Percentiles rank a stretch among this genome's conserved stretches.
phyloP scores from a whole-genome alignment of 2,113 vertebrate genomes.

The Psittacus erithacus region DNA sequence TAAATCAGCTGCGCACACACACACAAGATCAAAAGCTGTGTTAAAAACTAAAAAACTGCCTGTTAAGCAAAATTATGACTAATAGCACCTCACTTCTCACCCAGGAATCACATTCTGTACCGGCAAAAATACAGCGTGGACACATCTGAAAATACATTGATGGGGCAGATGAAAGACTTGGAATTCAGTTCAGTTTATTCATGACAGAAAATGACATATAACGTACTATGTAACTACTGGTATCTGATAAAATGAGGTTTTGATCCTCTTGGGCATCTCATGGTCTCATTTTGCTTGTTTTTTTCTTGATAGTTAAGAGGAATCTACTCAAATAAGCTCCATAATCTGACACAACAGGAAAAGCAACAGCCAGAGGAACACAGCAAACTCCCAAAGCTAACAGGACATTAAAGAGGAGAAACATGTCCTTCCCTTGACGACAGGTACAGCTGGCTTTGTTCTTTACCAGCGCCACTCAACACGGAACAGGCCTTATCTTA shows the following conservation, averaged over 20 bases:
- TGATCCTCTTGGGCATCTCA: neutral
- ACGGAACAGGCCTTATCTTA: neutral
- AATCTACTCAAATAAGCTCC: neutral
- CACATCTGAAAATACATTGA: neutral
- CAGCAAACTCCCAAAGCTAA: neutral
- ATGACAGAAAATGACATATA: neutral
- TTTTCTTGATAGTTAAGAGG: neutral
- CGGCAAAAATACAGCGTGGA: neutral
- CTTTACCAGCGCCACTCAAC: neutral
- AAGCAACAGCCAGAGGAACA: neutral
- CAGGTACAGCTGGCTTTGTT: neutral
- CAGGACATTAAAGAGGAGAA: neutral
- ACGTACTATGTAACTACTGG: accelerated
- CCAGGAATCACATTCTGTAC: neutral
- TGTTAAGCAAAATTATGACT: constrained; percentile 1
- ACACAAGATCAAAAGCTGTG: neutral
- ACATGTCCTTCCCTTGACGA: accelerated
- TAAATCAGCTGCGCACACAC: neutral
- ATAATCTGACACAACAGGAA: neutral
- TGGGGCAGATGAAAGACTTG: neutral
- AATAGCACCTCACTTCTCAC: neutral
- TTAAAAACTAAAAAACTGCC: neutral
- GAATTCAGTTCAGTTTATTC: neutral
- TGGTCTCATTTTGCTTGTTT: neutral
- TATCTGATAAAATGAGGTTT: neutral